These are phyloP conservation scores for Acronicta alni DNA, from an alignment of 2,888 invertebrate genomes.

Conservation along the genomic window DNA sequence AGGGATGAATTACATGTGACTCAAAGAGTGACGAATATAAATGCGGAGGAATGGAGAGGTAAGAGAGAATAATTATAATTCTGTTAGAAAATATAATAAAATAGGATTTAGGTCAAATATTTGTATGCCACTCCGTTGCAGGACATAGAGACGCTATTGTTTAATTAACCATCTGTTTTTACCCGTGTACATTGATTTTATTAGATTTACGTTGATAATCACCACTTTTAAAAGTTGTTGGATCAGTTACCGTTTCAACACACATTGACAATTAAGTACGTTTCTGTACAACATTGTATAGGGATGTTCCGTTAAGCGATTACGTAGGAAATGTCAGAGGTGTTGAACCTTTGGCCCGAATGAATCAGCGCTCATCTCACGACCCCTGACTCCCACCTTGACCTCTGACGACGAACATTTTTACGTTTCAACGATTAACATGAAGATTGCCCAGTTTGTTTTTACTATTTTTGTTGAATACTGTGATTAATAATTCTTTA, in stretches of 20 bases:
- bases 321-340: conserved; percentile 62
- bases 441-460: conserved; percentile 22
- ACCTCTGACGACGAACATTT: conserved; percentile 58
- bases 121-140: no score
- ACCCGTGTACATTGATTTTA: no score
- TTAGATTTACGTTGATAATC: no score
- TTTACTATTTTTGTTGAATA: conserved; percentile 19
- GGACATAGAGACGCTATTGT: no score
- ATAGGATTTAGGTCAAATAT: no score
- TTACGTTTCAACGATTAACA: conserved; percentile 56
- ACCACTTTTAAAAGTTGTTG: neutral
- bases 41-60: no score
- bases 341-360: conserved; percentile 66
- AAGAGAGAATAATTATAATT: no score
- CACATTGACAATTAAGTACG: conserved; percentile 42
- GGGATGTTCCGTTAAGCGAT: conserved; percentile 55
- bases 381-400: conserved; percentile 66
- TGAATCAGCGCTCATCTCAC: conserved; percentile 69
- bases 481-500: conserved; percentile 6
- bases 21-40: no score
- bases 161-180: no score
- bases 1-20: no score
- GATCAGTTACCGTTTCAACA: neutral
- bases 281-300: conserved; percentile 44
- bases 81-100: no score